These are phyloP conservation scores for Hippopotamus amphibius DNA, from an alignment of 2,113 vertebrate genomes.

Conservation along the genomic window DNA sequence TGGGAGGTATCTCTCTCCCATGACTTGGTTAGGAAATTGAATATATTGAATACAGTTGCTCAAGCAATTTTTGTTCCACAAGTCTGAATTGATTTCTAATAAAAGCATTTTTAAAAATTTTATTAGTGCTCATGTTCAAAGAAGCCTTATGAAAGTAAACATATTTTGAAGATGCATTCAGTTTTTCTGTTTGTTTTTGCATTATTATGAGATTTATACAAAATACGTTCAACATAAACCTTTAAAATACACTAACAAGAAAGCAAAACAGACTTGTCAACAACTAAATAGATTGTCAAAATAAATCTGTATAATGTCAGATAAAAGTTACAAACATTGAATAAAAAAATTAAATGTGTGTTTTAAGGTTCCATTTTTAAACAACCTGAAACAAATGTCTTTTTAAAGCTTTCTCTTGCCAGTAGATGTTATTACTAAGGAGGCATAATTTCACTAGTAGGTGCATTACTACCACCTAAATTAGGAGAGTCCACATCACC, in stretches of 20 bases:
- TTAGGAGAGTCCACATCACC: constrained; percentile 49
- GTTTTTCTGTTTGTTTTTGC: constrained; percentile 49
- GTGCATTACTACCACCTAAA: constrained; percentile 53
- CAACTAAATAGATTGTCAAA: constrained; percentile 66
- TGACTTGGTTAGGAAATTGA: neutral
- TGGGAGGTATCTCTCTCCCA: neutral
- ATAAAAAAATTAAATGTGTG: constrained; percentile 5
- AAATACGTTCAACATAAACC: constrained; percentile 41
- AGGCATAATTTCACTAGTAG: constrained; percentile 63
- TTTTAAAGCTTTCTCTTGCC: constrained; percentile 38
- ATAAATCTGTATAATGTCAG: constrained; percentile 61
- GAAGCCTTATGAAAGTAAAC: neutral
- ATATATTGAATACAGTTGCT: neutral
- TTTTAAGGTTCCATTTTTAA: constrained; percentile 40
- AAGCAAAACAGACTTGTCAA: constrained; percentile 35
- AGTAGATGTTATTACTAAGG: neutral
- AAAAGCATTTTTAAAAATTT: neutral
- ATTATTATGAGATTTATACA: constrained; percentile 54
- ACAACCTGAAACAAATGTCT: neutral
- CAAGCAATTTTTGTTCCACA: neutral
- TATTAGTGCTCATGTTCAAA: constrained; percentile 23
- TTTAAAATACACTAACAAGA: constrained; percentile 61
- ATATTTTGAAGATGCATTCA: constrained; percentile 23
- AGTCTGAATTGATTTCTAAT: constrained; percentile 25
- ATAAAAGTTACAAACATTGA: constrained; percentile 33